Percentiles rank a stretch among this genome's conserved stretches.
These are phyloP conservation scores for Scaptomyza hsui DNA, from an alignment of 1,140 invertebrate species.

Conservation along the genomic window DNA sequence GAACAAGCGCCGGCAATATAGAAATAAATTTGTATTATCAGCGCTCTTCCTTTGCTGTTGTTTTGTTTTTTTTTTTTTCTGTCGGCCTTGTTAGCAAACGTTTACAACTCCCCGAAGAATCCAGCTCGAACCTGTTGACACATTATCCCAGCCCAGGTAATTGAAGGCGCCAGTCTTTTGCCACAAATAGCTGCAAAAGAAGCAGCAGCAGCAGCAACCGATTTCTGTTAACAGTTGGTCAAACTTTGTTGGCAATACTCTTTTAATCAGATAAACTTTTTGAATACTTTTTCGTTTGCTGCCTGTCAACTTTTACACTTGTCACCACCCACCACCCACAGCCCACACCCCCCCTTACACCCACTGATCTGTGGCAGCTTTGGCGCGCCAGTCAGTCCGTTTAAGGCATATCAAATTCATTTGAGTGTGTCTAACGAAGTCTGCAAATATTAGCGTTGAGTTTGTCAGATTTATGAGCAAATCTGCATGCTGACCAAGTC, in stretches of 20 bases:
- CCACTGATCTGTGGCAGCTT: not conserved
- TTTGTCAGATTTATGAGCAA: slow-evolving; percentile 83
- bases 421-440: slow-evolving; percentile 82
- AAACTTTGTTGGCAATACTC: slow-evolving; percentile 23
- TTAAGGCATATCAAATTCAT: slow-evolving; percentile 83
- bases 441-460: slow-evolving; percentile 82
- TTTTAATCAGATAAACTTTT: slow-evolving; percentile 72
- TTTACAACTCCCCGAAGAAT: slow-evolving; percentile 32
- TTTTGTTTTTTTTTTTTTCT: not conserved
- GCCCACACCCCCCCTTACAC: slow-evolving; percentile 1
- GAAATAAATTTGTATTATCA: slow-evolving; percentile 41
- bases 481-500: slow-evolving; percentile 75
- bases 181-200: not conserved
- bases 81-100: slow-evolving; percentile 47
- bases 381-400: slow-evolving; percentile 59
- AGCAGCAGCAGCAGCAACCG: not conserved
- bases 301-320: slow-evolving; percentile 79
- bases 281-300: slow-evolving; percentile 54
- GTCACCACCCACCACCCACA: slow-evolving; percentile 49
- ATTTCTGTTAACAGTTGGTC: slow-evolving; percentile 8
- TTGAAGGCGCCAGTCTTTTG: slow-evolving; percentile 40
- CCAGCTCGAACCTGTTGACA: slow-evolving; percentile 39
- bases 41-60: not conserved
- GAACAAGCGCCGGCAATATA: slow-evolving; percentile 43
- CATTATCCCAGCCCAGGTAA: slow-evolving; percentile 36